Base-by-base conservation (phyloP, 2,797 vertebrate genomes). In the Ceyx erithaca region DNA sequence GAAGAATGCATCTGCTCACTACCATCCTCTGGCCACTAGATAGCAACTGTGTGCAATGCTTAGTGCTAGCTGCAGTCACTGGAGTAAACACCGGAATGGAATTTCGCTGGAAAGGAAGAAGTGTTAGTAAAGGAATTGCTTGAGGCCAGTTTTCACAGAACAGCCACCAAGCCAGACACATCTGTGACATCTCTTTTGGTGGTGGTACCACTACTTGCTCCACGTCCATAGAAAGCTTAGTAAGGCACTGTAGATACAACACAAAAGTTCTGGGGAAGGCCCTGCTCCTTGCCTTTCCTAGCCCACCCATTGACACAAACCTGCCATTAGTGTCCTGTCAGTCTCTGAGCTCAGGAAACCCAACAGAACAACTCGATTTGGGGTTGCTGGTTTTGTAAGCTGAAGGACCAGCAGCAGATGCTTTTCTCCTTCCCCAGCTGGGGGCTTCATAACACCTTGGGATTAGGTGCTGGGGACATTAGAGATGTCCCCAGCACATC, bases 21-120 rank as follows among this genome's bases (percentile, higher is more conserved):
- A 4, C 63, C 68, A 80, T 85, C 30, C 31, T 75, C 46, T 55
- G 72, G 75, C 96, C 94, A 87, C 87, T 82, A 95, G 94, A 37
- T 77, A 76, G 94, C 93, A 85, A 80, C 62, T 76, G 71, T 54
- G 81, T 12, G 70, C 80, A 68, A 52, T 0, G 9, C 61, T 43
- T 7, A 6, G 30, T 17, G 37, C 49, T 37, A 33, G 71, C 78
- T 85, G 70, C n/a, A 52, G 15, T 3, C 49, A 15, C 51, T 2
- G 58, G 3, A 14, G 8, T 20, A 46, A 31, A 64, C 61, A 7
- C 8, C 7, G 7, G 54, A 59, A 76, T 15, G 31, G 35, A 15
- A 7, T 75, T 78, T 18, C 33, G 46, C 71, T 61, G 68, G 26
- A 61, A 84, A 84, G 20, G 26, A 33, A 70, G 26, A 49, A 66